phyloP scores from a whole-genome alignment of 2,797 vertebrate genomes.

The Gymnodraco acuticeps region DNA sequence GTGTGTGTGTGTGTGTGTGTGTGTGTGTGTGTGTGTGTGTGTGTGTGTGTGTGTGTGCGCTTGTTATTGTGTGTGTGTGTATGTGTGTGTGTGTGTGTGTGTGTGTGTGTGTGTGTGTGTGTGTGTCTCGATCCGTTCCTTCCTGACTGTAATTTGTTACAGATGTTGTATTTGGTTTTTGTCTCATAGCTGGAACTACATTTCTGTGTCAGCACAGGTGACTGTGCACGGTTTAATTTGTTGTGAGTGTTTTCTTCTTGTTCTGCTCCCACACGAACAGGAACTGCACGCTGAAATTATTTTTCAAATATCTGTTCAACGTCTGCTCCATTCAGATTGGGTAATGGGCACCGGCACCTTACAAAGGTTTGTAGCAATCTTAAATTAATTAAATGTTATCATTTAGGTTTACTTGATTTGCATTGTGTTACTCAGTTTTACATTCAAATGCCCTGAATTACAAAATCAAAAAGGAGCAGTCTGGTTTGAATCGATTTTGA shows the following conservation, averaged over 20 bases:
- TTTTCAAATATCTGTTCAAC: not conserved
- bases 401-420: not conserved
- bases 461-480: no score
- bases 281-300: not conserved
- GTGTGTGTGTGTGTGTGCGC: conserved; percentile 23
- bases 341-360: not conserved
- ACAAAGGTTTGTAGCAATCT: not conserved
- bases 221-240: not conserved
- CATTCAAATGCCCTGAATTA: no score
- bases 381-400: not conserved
- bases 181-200: conserved; percentile 12
- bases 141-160: conserved; percentile 64
- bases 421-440: not conserved
- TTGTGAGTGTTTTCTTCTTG: not conserved
- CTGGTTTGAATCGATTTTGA: no score
- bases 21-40: conserved; percentile 14
- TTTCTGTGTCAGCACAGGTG: not conserved
- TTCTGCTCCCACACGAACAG: not conserved
- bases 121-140: conserved; percentile 30
- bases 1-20: conserved; percentile 14
- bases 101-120: conserved; percentile 10
- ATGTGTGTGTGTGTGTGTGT: conserved; percentile 17
- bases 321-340: not conserved
- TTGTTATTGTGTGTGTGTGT: conserved; percentile 31
- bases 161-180: conserved; percentile 53